phyloP scores from a whole-genome alignment of 2,888 invertebrate genomes.

The Neuroscelio doddi region DNA sequence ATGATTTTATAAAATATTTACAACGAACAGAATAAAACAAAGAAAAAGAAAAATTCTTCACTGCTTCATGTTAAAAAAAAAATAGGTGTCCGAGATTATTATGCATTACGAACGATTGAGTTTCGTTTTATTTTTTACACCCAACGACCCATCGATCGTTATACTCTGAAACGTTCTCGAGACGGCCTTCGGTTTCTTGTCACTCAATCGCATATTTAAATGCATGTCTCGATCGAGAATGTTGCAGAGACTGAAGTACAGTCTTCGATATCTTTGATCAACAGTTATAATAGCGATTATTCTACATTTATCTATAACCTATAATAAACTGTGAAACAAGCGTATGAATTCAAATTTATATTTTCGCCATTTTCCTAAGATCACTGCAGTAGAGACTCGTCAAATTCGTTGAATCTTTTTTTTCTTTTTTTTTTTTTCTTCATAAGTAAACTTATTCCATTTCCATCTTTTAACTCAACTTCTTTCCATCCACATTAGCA shows the following conservation, averaged over 20 bases:
- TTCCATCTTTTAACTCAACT: too few relatives aligned
- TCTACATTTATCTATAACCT: constrained; percentile 72
- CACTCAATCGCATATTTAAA: too few relatives aligned
- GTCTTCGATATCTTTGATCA: constrained; percentile 70
- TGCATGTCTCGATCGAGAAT: constrained; percentile 41
- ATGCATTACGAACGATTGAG: constrained; percentile 60
- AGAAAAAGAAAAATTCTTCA: constrained; percentile 41
- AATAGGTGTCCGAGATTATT: constrained; percentile 53
- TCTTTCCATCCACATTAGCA: too few relatives aligned
- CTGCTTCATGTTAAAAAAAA: constrained; percentile 48
- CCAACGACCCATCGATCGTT: constrained; percentile 49
- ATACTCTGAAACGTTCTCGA: constrained; percentile 55
- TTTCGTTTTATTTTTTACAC: constrained; percentile 55
- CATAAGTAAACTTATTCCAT: too few relatives aligned
- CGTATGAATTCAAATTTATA: constrained; percentile 57
- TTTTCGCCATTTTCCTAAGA: constrained; percentile 30
- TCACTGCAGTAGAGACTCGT: constrained; percentile 16
- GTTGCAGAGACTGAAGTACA: constrained; percentile 58
- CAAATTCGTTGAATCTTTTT: constrained; percentile 11
- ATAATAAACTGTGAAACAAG: constrained; percentile 73
- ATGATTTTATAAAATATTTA: constrained; percentile 65
- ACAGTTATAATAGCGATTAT: constrained; percentile 72
- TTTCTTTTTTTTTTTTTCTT: too few relatives aligned
- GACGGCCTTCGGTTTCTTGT: too few relatives aligned
- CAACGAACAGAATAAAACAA: constrained; percentile 64